A percentile compares a stretch with the other conserved stretches of the same genome.
Conservation (phyloP, 1,140 invertebrate genomes). For the Charaxes varanes region DNA sequence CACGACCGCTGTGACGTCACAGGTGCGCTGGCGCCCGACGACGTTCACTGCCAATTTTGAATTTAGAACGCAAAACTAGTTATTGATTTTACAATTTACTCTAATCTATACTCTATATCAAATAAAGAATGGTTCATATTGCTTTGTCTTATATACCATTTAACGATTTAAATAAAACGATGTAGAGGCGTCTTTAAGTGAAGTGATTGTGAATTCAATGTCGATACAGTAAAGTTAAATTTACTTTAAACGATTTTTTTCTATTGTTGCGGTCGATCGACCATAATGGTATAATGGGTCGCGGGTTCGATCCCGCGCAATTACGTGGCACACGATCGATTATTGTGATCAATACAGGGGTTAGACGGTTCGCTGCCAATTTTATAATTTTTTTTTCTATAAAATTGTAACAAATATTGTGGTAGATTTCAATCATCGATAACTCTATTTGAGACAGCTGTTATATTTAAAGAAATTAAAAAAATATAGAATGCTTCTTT, state of each 20-base stretch:
- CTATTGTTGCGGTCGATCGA: conserved; percentile 66
- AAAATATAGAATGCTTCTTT: no score
- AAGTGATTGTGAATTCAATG: conserved; percentile 1
- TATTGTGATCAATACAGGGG: conserved; percentile 71
- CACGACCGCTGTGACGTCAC: conserved; percentile 34
- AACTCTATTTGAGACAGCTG: conserved; percentile 30
- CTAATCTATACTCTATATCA: conserved; percentile 10
- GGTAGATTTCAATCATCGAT: conserved; percentile 47
- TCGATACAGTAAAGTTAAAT: conserved; percentile 1
- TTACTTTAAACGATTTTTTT: conserved; percentile 22
- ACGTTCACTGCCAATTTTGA: conserved; percentile 41
- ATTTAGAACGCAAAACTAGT: conserved; percentile 26
- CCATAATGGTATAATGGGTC: conserved; percentile 70
- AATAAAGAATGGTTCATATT: conserved; percentile 5
- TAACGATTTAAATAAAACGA: conserved; percentile 7
- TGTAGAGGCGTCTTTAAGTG: not conserved
- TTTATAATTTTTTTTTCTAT: conserved; percentile 65
- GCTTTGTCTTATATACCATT: not conserved
- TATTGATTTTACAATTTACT: conserved; percentile 13
- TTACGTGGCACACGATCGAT: conserved; percentile 72
- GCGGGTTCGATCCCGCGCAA: conserved; percentile 63
- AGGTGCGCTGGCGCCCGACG: conserved; percentile 42
- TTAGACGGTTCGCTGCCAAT: conserved; percentile 70
- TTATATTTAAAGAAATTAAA: conserved; percentile 5
- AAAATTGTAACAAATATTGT: conserved; percentile 63